Conservation (phyloP, 2,888 invertebrate genomes). For the Drosophila ochracea region DNA sequence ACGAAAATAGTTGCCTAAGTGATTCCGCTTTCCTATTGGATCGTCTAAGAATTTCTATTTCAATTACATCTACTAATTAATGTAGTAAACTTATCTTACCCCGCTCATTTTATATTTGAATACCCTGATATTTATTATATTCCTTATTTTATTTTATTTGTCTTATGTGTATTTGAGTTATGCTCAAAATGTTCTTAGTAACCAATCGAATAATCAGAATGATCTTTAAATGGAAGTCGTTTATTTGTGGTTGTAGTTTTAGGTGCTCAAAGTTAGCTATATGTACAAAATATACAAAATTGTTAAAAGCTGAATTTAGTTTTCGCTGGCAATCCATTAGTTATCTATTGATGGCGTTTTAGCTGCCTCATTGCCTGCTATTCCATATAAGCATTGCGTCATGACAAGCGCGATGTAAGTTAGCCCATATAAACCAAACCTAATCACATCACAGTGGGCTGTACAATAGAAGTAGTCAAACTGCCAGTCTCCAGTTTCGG, state of each 20-base stretch:
- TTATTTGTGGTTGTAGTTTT: background rate
- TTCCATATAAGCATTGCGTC: slow-evolving; percentile 54
- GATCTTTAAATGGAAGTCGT: background rate
- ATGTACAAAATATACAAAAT: background rate
- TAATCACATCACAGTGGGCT: slow-evolving; percentile 52
- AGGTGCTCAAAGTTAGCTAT: background rate
- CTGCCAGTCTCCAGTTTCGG: slow-evolving; percentile 5
- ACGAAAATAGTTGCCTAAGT: background rate
- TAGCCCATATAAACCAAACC: slow-evolving; percentile 53
- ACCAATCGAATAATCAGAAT: background rate
- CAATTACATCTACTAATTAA: background rate
- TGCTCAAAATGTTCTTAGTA: background rate
- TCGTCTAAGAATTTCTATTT: background rate
- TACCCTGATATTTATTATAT: background rate
- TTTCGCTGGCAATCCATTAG: slow-evolving; percentile 38
- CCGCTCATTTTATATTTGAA: background rate
- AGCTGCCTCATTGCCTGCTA: slow-evolving; percentile 37
- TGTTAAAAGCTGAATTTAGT: slow-evolving; percentile 13
- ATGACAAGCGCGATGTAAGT: slow-evolving; percentile 43
- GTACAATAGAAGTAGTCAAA: slow-evolving; percentile 23
- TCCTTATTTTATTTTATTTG: background rate
- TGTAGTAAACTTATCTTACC: background rate
- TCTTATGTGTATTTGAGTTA: background rate
- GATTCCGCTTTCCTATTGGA: background rate
- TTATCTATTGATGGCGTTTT: slow-evolving; percentile 45